Percentiles rank a stretch among this genome's conserved stretches.
These are phyloP conservation scores for Perca schrenkii DNA, from an alignment of 2,113 vertebrate genomes.

Conservation along the genomic window DNA sequence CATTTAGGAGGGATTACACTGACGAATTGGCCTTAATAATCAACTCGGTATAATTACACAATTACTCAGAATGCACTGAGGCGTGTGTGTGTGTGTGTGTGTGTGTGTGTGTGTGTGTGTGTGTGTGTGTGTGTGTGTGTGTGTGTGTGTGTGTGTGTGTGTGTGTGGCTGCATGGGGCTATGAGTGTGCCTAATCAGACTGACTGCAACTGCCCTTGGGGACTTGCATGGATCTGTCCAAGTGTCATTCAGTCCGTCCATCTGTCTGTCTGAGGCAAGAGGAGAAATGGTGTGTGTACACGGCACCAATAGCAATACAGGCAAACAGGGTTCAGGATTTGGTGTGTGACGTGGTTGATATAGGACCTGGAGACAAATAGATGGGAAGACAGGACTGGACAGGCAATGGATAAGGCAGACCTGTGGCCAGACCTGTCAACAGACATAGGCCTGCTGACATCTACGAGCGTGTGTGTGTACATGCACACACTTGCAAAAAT, in stretches of 20 bases:
- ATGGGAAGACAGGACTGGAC: constrained; percentile 56
- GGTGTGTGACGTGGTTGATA: constrained; percentile 52
- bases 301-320: constrained; percentile 19
- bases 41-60: constrained; percentile 77
- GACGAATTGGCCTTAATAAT: constrained; percentile 68
- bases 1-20: constrained; percentile 66
- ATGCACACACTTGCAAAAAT: constrained; percentile 26
- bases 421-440: constrained; percentile 72
- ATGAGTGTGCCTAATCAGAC: constrained; percentile 71
- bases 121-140: neutral
- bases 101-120: neutral
- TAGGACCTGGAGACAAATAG: constrained; percentile 48
- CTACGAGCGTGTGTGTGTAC: constrained; percentile 27
- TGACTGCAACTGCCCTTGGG: constrained; percentile 64
- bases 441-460: constrained; percentile 67
- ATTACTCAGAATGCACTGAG: constrained; percentile 52
- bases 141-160: constrained; percentile 45
- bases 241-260: constrained; percentile 67
- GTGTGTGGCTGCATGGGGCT: constrained; percentile 48
- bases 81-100: constrained; percentile 31
- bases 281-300: constrained; percentile 35
- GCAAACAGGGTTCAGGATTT: constrained; percentile 43
- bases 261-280: constrained; percentile 40
- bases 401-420: constrained; percentile 53
- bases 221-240: constrained; percentile 53